Percentiles rank a stretch among this genome's conserved stretches.
Evolutionary conservation across 2,113 vertebrate species (phyloP).

Genomic region (Mandrillus leucophaeus): DNA sequence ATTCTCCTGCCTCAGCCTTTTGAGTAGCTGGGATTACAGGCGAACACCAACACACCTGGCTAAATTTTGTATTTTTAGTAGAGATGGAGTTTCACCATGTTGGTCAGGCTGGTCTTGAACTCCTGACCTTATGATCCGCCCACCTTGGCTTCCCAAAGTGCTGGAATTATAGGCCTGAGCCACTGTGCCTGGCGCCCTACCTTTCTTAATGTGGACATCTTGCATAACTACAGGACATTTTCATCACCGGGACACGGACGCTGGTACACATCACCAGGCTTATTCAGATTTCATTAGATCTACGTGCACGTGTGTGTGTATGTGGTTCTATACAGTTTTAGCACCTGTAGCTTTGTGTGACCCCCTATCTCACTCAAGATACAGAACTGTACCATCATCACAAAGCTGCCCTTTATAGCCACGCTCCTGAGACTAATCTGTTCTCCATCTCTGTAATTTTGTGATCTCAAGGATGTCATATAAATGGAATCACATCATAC

Average conservation of each 20-base stretch:
- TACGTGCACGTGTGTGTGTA: too few relatives aligned
- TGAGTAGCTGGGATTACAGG: too few relatives aligned
- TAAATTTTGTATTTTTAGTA: too few relatives aligned
- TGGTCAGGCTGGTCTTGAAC: too few relatives aligned
- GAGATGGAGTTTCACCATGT: too few relatives aligned
- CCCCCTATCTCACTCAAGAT: not conserved
- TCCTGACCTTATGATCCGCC: too few relatives aligned
- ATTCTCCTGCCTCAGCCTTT: too few relatives aligned
- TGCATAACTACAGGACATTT: not conserved
- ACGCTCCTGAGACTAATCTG: not conserved
- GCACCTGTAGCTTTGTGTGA: accelerated
- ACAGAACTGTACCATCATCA: not conserved
- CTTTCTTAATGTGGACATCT: not conserved
- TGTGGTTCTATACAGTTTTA: not conserved
- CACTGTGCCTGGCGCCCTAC: too few relatives aligned
- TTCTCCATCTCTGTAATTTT: not conserved
- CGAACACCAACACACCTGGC: accelerated
- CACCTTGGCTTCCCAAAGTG: too few relatives aligned
- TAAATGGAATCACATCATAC: not conserved
- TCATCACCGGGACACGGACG: not conserved
- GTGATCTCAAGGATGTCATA: not conserved
- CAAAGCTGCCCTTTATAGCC: accelerated
- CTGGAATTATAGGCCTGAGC: too few relatives aligned
- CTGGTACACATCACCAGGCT: not conserved
- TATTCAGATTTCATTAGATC: not conserved